These are phyloP conservation scores for Hybognathus amarus DNA, from an alignment of 2,797 vertebrate genomes.

Conservation along the genomic window DNA sequence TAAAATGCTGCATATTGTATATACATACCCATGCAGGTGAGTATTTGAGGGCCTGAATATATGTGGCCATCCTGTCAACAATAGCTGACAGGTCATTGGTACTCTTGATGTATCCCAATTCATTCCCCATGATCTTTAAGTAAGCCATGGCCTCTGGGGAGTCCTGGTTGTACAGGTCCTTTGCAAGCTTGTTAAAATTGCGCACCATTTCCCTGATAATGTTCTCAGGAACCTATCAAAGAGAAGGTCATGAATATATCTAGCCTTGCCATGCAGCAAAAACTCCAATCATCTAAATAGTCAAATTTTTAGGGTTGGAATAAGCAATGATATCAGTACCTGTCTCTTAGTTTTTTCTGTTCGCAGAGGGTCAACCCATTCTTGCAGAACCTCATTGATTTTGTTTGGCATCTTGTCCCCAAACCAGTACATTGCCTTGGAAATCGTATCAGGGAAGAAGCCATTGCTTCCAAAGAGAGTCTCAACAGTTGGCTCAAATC, in stretches of 20 bases:
- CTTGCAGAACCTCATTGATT: conserved; percentile 81
- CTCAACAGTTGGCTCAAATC: conserved; percentile 89
- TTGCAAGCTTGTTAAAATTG: conserved; percentile 86
- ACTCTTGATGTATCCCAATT: conserved; percentile 88
- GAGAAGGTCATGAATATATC: neutral
- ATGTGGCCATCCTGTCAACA: conserved; percentile 68
- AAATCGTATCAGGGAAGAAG: conserved; percentile 90
- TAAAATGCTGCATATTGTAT: neutral
- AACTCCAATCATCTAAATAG: neutral
- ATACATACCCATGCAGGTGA: conserved; percentile 63
- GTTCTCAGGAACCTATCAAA: conserved; percentile 76
- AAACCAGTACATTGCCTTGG: conserved; percentile 88
- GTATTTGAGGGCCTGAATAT: conserved; percentile 56
- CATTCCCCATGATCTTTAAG: conserved; percentile 86
- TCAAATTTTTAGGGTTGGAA: neutral
- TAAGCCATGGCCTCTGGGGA: conserved; percentile 89
- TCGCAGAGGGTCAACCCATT: conserved; percentile 79
- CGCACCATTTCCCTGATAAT: conserved; percentile 79
- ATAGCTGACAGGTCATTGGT: conserved; percentile 78
- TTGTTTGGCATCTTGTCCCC: conserved; percentile 81
- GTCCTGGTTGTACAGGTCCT: conserved; percentile 80
- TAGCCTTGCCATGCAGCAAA: neutral
- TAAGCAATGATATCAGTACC: conserved; percentile 24
- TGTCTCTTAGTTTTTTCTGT: conserved; percentile 67
- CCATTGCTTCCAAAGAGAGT: conserved; percentile 90